Conservation (phyloP, 1,140 invertebrate genomes). For the Calosoma granatense region DNA sequence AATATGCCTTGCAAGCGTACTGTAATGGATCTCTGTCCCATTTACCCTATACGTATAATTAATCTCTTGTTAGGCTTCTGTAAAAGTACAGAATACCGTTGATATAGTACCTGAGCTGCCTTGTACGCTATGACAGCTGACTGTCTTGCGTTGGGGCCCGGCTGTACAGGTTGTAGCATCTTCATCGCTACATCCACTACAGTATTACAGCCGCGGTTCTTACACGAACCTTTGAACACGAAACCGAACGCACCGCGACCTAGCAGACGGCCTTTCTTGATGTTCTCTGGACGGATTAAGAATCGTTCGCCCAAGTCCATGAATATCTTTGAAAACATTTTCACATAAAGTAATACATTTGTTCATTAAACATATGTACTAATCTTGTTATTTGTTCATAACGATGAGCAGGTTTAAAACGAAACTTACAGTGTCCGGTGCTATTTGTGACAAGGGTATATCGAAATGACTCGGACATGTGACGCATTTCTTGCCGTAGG, state of each 20-base stretch:
- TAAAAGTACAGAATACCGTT: no score
- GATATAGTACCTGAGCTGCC: conserved; percentile 33
- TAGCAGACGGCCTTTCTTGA: conserved; percentile 69
- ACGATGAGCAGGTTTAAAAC: no score
- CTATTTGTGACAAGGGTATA: conserved; percentile 61
- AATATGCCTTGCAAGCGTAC: conserved; percentile 90
- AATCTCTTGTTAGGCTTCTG: conserved; percentile 38
- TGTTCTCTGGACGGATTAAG: conserved; percentile 67
- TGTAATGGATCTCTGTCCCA: conserved; percentile 87
- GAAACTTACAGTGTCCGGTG: conserved; percentile 73
- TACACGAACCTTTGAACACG: conserved; percentile 79
- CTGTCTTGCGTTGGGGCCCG: conserved; percentile 63
- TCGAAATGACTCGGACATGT: conserved; percentile 64
- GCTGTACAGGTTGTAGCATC: conserved; percentile 88
- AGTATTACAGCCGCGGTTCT: conserved; percentile 42
- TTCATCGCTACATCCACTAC: conserved; percentile 83
- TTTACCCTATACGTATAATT: conserved; percentile 56
- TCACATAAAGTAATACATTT: background rate
- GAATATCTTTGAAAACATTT: conserved; percentile 51
- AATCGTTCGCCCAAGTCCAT: conserved; percentile 74
- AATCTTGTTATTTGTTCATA: no score
- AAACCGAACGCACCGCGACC: conserved; percentile 96
- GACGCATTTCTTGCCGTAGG: conserved; percentile 59
- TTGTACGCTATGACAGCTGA: conserved; percentile 71
- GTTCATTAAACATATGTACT: no score